phyloP scores from a whole-genome alignment of 2,113 vertebrate species.

The Antechinus stuartii region DNA sequence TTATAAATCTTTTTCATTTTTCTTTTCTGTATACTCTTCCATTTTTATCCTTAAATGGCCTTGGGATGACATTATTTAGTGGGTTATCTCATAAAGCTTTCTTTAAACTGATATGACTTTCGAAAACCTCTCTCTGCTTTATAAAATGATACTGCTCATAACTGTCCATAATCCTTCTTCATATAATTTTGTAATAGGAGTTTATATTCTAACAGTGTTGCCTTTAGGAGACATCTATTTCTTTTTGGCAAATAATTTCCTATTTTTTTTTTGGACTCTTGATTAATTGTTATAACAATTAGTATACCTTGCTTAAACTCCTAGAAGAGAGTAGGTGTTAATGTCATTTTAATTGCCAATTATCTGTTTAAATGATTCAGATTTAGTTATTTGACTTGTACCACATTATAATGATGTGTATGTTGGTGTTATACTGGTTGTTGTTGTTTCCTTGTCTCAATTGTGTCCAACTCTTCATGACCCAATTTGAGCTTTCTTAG shows the following conservation, averaged over 20 bases:
- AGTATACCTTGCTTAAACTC: background rate
- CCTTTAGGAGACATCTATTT: background rate
- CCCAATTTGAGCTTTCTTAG: too few relatives aligned
- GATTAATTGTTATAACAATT: background rate
- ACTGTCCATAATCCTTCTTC: background rate
- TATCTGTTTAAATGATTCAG: background rate
- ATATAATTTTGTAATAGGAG: background rate
- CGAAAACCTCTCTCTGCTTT: background rate
- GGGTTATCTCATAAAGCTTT: background rate
- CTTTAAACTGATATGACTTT: background rate
- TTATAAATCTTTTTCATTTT: background rate
- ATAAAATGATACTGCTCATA: background rate
- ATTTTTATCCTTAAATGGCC: background rate
- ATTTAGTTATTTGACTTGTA: background rate
- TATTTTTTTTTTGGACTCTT: background rate
- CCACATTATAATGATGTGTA: background rate
- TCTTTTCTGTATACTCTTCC: background rate
- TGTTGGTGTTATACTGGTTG: background rate
- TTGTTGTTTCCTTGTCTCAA: too few relatives aligned
- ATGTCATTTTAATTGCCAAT: background rate
- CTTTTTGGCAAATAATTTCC: background rate
- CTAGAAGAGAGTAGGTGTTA: background rate
- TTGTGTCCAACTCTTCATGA: too few relatives aligned
- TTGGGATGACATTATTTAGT: background rate
- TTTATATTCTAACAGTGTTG: background rate